Conservation (phyloP, 2,113 vertebrate genomes). For the Heterochromis multidens region DNA sequence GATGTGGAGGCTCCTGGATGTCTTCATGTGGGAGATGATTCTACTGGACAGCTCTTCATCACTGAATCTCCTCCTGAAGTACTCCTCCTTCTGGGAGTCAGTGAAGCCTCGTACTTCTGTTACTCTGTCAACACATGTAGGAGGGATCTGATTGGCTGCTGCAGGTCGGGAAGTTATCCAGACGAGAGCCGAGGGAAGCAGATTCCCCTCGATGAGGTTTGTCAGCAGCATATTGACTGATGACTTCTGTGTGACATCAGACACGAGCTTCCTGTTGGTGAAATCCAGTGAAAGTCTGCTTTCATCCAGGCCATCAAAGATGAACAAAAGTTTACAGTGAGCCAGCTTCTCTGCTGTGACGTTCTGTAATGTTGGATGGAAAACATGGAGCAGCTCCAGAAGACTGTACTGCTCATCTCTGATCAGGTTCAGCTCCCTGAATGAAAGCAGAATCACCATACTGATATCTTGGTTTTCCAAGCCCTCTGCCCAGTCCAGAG, state of each 20-base stretch:
- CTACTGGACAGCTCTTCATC: background rate
- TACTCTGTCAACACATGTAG: background rate
- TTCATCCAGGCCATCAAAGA: constrained; percentile 30
- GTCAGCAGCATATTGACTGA: background rate
- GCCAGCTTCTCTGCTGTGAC: background rate
- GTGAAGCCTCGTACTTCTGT: constrained; percentile 30
- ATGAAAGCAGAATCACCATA: background rate
- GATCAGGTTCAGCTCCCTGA: constrained; percentile 15
- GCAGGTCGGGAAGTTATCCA: constrained; percentile 24
- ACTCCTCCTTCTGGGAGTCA: background rate
- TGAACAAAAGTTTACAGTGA: constrained; percentile 3
- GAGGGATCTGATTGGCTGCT: constrained; percentile 14
- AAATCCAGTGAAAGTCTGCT: constrained; percentile 15
- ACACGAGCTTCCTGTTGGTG: accelerated
- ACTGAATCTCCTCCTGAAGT: background rate
- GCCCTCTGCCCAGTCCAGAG: background rate
- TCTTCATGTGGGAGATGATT: background rate
- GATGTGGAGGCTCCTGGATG: constrained; percentile 12
- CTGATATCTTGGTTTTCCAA: background rate
- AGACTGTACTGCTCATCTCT: background rate
- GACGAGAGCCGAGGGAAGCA: background rate
- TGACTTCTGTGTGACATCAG: background rate
- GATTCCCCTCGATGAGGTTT: background rate
- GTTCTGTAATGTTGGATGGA: background rate
- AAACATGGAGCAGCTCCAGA: background rate